Conservation (phyloP, 2,888 invertebrate genomes). For the Apamea anceps region DNA sequence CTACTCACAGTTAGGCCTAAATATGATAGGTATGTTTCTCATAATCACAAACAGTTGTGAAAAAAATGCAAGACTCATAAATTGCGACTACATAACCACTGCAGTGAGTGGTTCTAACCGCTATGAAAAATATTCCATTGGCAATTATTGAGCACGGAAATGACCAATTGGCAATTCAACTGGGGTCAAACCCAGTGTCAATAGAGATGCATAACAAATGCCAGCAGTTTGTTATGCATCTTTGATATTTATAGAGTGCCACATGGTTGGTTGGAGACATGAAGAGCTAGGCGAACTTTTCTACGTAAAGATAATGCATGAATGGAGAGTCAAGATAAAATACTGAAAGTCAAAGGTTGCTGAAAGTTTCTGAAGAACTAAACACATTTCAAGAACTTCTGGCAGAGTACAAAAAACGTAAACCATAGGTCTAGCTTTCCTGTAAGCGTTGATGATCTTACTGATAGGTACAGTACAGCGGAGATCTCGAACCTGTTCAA, state of each 20-base stretch:
- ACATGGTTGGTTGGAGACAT: neutral
- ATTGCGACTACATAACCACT: neutral
- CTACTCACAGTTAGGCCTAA: neutral
- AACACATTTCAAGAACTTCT: neutral
- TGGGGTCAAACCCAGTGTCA: constrained; percentile 1
- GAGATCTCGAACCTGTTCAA: no score
- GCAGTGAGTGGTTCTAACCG: neutral
- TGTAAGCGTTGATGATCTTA: no score
- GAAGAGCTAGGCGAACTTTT: neutral
- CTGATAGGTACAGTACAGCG: no score
- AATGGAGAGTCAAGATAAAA: neutral
- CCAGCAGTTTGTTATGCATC: neutral
- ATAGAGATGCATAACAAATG: neutral
- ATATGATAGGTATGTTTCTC: no score
- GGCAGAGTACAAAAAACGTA: no score
- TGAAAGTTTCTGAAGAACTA: neutral
- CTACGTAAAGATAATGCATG: neutral
- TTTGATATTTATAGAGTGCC: neutral
- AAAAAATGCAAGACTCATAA: neutral
- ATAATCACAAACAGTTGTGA: neutral
- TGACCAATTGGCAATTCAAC: neutral
- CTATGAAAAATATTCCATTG: neutral
- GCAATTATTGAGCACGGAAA: neutral
- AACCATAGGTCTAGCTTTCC: no score
- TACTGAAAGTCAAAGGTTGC: neutral